Evolutionary conservation across 2,113 vertebrate genomes (phyloP).

Genomic region (Zingel zingel): DNA sequence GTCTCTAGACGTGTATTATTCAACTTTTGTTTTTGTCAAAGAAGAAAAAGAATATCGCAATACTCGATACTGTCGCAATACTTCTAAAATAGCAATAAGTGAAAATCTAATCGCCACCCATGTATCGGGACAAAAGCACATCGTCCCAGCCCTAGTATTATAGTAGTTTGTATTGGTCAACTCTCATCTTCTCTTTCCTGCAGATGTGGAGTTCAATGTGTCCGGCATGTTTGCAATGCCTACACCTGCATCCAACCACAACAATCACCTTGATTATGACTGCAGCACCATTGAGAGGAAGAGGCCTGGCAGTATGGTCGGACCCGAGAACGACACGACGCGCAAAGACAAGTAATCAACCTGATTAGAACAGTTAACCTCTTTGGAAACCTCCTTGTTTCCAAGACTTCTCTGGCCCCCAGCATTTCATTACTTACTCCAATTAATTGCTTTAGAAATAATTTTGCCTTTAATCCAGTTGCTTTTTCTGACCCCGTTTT

Average conservation of each 20-base stretch:
- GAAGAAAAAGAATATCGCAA: too few species aligned
- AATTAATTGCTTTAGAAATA: constrained; percentile 26
- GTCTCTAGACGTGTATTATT: too few species aligned
- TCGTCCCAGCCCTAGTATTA: too few species aligned
- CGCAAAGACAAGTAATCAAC: constrained; percentile 92
- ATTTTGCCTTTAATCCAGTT: constrained; percentile 33
- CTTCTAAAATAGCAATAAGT: too few species aligned
- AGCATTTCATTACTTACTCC: not conserved
- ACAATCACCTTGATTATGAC: constrained; percentile 90
- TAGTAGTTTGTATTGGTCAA: not conserved
- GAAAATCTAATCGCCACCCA: too few species aligned
- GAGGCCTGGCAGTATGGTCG: constrained; percentile 93
- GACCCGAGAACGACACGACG: constrained; percentile 88
- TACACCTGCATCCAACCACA: constrained; percentile 87
- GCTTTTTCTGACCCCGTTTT: constrained; percentile 17
- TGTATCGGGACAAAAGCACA: too few species aligned
- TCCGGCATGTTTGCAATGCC: constrained; percentile 94
- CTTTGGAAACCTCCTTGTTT: not conserved
- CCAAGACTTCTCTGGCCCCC: not conserved
- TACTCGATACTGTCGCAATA: too few species aligned
- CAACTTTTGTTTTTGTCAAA: too few species aligned
- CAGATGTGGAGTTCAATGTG: constrained; percentile 98
- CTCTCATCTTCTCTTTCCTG: not conserved
- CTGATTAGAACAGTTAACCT: not conserved
- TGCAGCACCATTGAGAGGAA: constrained; percentile 91